Evolutionary conservation across 1,140 invertebrate genomes (phyloP).

Genomic region (Drosophila tristis): DNA sequence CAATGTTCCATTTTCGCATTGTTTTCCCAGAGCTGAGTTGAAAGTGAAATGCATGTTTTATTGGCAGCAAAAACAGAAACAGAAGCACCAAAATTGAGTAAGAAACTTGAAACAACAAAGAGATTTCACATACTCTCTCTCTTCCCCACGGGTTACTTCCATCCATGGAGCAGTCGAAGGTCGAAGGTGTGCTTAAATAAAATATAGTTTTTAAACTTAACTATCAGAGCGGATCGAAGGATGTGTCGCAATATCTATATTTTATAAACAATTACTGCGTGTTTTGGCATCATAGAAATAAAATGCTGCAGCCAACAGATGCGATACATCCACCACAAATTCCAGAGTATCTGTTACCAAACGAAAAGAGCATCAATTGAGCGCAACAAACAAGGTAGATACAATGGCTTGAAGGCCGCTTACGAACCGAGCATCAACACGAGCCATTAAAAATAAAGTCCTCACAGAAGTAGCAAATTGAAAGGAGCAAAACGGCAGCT

Average conservation of each 20-base stretch:
- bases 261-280: no score
- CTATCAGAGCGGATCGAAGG: no score
- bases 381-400: constrained; percentile 42
- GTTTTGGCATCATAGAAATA: neutral
- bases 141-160: neutral
- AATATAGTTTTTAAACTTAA: neutral
- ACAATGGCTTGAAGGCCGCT: constrained; percentile 57
- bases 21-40: constrained; percentile 24
- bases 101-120: constrained; percentile 23
- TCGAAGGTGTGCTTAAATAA: neutral
- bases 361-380: constrained; percentile 16
- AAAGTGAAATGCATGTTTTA: constrained; percentile 64
- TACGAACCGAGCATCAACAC: constrained; percentile 28
- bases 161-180: neutral
- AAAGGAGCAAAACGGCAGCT: constrained; percentile 42
- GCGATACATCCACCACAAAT: neutral
- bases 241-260: no score
- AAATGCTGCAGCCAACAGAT: neutral
- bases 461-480: constrained; percentile 39
- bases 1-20: constrained; percentile 4
- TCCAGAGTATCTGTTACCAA: neutral
- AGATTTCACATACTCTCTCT: constrained; percentile 17
- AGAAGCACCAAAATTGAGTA: constrained; percentile 12
- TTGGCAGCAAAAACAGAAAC: constrained; percentile 50
- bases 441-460: constrained; percentile 54